Evolutionary conservation across 92 coral and sea anemone species (phyloP), one percentile per base, ranked within the genome.

Genomic region (Isaurus tuberculatus): DNA sequence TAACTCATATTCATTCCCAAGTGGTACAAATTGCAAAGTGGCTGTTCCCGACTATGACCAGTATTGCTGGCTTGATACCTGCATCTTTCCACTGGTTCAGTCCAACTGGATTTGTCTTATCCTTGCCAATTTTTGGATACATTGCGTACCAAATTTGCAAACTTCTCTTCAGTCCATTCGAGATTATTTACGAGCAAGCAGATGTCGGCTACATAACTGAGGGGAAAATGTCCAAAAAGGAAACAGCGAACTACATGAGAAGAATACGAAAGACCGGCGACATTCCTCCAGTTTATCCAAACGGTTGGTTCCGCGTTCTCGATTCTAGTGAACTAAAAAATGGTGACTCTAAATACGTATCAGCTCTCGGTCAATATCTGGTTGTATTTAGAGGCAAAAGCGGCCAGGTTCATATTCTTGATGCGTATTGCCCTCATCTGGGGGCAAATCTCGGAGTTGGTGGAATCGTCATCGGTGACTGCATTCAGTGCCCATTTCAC

Each of bases 391-490:
- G 98, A 31, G 98, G 98, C 7, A 89, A 91, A 65, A 94, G 92
- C 72, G 98, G 98, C 0, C 68, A 57, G 20, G 94, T 65, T 25
- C 84, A 86, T 68, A 84, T 94, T 55, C 49, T 95, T 17, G 95
- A 95, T 48, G 98, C 98, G 2, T 95, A 95, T 64, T 95, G 98
- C 77, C 98, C 98, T 66, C 98, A 95, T 81, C 91, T 95, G 17
- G 98, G 98, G 5, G 98, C 98, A 10, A 95, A 95, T 40, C 84
- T 95, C 16, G 98, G 93, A 0, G 88, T 95, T 27, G 98, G 98
- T 0, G 98, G 98, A 1, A 93, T 81, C 27, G 98, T 95, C 8
- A 86, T 88, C 27, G 96, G 91, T 5, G 86, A 90, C 27, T 92
- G 98, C 71, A 66, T 95, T 0, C 94, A 94, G 63, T 95, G 98